Evolutionary conservation across 2,888 invertebrate species (phyloP), one percentile per base, ranked within the genome.

Genomic region (Amblyjoppa fuscipennis): DNA sequence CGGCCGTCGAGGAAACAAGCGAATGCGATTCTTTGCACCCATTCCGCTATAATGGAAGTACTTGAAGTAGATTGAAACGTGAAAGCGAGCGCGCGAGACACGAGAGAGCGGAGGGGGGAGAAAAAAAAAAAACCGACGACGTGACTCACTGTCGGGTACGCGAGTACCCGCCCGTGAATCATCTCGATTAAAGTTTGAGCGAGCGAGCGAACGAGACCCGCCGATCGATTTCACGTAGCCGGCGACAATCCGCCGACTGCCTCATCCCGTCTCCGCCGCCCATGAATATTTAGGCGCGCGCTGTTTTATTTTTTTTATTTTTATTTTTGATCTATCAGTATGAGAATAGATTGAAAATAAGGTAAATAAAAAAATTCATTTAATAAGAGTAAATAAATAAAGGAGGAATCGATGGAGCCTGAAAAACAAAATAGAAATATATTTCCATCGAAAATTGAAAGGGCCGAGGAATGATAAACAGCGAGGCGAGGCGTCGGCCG

Each of bases 101-200:
- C 59, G 73, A 49, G 64, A 31, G 53, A 74, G 11, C 53, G 61
- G 28, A 31, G 4, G 51, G 28, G 28, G 81, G 11, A 41, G 49
- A 84, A 71, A 75, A 49, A 20, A 20, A 59, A 51, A 79, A 20
- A 20, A 20, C 51, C 71, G 64, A 61, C 75, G 85, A 83, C 83
- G 76, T 85, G 85, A 85, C 56, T 85, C 85, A 85, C 75, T 85
- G 64, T 61, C 83, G 34, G 71, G 83, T 87, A 86, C 83, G 73
- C 71, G 86, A 83, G 87, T 78, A 70, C 81, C 61, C 68, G 38
- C 81, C 66, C 64, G 81, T 85, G 85, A 85, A 85, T 85, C 85
- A 85, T 85, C 85, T 83, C 68, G 85, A 85, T 85, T 85, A 85
- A 85, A 85, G 79, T 85, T 85, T 85, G 85, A 83, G 75, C 85